phyloP scores from a whole-genome alignment of 35 echinoderm and acorn worm species.

The Ptychodera flava region DNA sequence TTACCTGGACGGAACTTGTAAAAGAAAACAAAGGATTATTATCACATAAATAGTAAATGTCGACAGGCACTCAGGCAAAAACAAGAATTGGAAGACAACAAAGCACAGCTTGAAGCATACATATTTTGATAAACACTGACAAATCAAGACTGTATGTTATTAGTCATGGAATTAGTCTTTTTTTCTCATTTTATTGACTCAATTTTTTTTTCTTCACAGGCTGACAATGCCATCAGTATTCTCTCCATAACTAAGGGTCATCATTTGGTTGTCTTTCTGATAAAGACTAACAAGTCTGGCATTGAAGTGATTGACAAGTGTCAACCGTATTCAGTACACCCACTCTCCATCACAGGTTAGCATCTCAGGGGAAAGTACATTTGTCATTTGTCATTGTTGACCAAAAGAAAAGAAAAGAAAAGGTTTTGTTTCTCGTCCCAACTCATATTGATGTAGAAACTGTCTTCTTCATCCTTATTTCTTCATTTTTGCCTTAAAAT shows the following conservation, averaged over 20 bases:
- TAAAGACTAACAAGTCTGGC: not conserved
- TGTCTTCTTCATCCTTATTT: too few species aligned
- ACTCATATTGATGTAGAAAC: too few species aligned
- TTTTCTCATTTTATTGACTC: not conserved
- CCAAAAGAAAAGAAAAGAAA: not conserved
- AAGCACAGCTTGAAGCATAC: not conserved
- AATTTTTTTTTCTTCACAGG: too few species aligned
- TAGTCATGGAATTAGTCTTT: not conserved
- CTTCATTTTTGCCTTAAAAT: too few species aligned
- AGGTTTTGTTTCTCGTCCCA: too few species aligned
- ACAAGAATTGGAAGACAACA: not conserved
- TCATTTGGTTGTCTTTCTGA: not conserved
- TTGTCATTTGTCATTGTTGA: not conserved
- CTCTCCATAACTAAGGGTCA: not conserved
- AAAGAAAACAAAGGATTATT: not conserved
- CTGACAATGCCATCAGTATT: not conserved
- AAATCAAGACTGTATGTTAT: not conserved
- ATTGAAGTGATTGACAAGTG: not conserved
- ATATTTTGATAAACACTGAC: not conserved
- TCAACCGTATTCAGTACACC: not conserved
- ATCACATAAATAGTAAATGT: not conserved
- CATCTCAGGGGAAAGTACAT: not conserved
- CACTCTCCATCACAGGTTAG: not conserved
- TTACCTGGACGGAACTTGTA: too few species aligned
- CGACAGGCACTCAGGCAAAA: not conserved